Evolutionary conservation across 2,113 vertebrate genomes (phyloP).

Genomic region (Oxyruncus cristatus): DNA sequence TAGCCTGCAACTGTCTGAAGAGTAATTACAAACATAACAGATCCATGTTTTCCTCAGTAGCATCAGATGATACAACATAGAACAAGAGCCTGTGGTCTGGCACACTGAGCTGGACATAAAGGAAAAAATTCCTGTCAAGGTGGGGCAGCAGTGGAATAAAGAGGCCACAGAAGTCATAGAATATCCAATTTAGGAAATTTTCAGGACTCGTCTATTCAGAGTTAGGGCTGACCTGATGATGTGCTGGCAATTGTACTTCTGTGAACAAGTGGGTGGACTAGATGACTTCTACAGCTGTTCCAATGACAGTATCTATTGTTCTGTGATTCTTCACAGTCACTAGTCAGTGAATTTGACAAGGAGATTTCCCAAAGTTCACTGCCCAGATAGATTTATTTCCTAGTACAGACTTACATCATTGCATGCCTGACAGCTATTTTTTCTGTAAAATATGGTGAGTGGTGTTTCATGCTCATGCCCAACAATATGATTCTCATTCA

Average conservation of each 20-base stretch:
- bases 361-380: slow-evolving; percentile 4
- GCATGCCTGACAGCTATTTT: not conserved
- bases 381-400: not conserved
- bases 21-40: not conserved
- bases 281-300: slow-evolving; percentile 1
- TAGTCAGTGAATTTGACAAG: not conserved
- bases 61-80: not conserved
- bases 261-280: not conserved
- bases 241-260: not conserved
- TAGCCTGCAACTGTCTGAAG: not conserved
- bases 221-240: not conserved
- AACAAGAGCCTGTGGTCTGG: not conserved
- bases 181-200: slow-evolving; percentile 14
- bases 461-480: not conserved
- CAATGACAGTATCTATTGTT: not conserved
- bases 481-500: not conserved
- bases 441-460: not conserved
- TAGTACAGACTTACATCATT: not conserved
- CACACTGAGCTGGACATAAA: not conserved
- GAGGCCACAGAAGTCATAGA: not conserved
- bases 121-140: not conserved
- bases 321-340: not conserved
- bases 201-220: not conserved
- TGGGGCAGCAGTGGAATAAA: not conserved
- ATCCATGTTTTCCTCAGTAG: not conserved